phyloP scores from a whole-genome alignment of 1,140 invertebrate genomes.

The Dryas iulia region DNA sequence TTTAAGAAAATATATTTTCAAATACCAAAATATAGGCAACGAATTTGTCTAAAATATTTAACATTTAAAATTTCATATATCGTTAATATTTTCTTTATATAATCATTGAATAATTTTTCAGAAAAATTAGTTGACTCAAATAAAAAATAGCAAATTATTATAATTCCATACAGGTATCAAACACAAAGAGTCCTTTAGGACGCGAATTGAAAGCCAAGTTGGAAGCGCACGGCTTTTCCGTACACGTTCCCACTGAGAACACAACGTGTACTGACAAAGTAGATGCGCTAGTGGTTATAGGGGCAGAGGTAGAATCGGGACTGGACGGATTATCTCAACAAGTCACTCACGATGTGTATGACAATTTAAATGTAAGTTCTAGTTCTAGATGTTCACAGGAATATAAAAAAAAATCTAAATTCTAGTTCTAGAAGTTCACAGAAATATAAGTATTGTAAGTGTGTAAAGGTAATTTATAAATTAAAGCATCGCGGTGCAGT shows the following conservation, averaged over 20 bases:
- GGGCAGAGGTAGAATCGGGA: constrained; percentile 42
- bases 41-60: too few relatives aligned
- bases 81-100: too few relatives aligned
- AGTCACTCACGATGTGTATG: constrained; percentile 60
- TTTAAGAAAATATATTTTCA: too few relatives aligned
- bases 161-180: constrained; percentile 52
- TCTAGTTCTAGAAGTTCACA: too few relatives aligned
- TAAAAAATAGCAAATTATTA: neutral
- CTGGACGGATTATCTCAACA: constrained; percentile 51
- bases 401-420: too few relatives aligned
- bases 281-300: constrained; percentile 60
- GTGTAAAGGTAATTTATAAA: too few relatives aligned
- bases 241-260: constrained; percentile 29
- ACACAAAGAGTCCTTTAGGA: constrained; percentile 52
- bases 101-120: too few relatives aligned
- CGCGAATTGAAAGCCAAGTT: constrained; percentile 46
- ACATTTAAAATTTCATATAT: too few relatives aligned
- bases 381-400: too few relatives aligned
- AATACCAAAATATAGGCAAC: too few relatives aligned
- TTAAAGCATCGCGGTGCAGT: too few relatives aligned
- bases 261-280: constrained; percentile 28
- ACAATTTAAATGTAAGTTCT: constrained; percentile 61
- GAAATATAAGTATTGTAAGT: too few relatives aligned
- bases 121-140: neutral
- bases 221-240: constrained; percentile 47